Evolutionary conservation across 1,140 invertebrate species (phyloP).

Genomic region (Halyomorpha halys): DNA sequence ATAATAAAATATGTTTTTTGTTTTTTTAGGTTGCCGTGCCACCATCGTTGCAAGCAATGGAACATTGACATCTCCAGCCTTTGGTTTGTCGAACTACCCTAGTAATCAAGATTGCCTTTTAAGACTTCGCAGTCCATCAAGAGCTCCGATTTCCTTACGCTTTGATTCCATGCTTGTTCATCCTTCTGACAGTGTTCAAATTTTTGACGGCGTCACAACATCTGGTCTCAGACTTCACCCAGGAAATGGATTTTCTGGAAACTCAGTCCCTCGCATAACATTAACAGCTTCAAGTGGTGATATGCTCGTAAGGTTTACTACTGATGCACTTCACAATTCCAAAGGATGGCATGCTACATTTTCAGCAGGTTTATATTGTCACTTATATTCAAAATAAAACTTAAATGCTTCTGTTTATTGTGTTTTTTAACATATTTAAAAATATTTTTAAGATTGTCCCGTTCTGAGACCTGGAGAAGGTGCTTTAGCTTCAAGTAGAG

Average conservation of each 20-base stretch:
- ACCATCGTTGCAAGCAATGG: slow-evolving; percentile 71
- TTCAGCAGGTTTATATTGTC: slow-evolving; percentile 59
- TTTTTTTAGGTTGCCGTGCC: slow-evolving; percentile 52
- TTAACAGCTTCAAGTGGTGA: slow-evolving; percentile 85
- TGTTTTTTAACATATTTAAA: neutral
- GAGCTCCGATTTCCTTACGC: slow-evolving; percentile 74
- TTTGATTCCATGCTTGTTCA: slow-evolving; percentile 80
- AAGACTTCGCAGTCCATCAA: slow-evolving; percentile 70
- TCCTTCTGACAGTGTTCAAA: slow-evolving; percentile 72
- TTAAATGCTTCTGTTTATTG: neutral
- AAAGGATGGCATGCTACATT: slow-evolving; percentile 83
- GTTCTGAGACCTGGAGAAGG: slow-evolving; percentile 69
- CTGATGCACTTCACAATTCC: slow-evolving; percentile 74
- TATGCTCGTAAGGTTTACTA: slow-evolving; percentile 77
- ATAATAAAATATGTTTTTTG: too few relatives aligned
- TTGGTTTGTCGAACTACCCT: slow-evolving; percentile 70
- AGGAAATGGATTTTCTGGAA: slow-evolving; percentile 75
- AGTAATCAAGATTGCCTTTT: slow-evolving; percentile 87
- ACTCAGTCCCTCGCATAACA: slow-evolving; percentile 69
- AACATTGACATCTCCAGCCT: slow-evolving; percentile 78
- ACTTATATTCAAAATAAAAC: neutral
- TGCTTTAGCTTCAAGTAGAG: slow-evolving; percentile 78
- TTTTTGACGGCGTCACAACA: slow-evolving; percentile 78
- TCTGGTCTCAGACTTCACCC: slow-evolving; percentile 78
- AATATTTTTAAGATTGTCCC: slow-evolving; percentile 66